A percentile compares a stretch with the other conserved stretches of the same genome.
These are phyloP conservation scores for Falco concolor DNA, from an alignment of 2,797 vertebrate genomes.

Conservation along the genomic window DNA sequence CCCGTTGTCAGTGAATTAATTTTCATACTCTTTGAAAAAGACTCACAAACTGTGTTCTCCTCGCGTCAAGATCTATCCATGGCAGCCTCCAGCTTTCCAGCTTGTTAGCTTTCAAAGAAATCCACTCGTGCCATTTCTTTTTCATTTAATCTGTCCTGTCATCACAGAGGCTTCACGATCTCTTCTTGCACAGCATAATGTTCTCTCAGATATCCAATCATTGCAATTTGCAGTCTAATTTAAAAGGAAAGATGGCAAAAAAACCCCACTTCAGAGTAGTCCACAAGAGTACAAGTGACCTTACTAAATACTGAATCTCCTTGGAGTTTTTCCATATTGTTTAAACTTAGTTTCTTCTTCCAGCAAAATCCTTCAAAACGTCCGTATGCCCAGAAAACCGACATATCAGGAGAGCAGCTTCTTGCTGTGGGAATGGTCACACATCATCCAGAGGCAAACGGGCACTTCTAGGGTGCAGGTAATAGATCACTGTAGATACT, in stretches of 20 bases:
- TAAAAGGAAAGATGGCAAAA: not conserved
- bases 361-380: not conserved
- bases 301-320: not conserved
- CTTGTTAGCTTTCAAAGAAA: not conserved
- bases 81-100: not conserved
- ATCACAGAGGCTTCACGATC: not conserved
- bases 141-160: not conserved
- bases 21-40: not conserved
- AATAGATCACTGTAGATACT: not conserved
- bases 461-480: not conserved
- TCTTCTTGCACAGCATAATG: not conserved
- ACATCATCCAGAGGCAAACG: accelerated
- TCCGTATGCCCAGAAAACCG: not conserved
- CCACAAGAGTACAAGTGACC: not conserved
- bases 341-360: not conserved
- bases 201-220: not conserved
- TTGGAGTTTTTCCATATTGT: not conserved
- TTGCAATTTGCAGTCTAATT: not conserved
- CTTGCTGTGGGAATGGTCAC: not conserved
- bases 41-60: not conserved
- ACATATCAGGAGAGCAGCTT: not conserved
- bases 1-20: not conserved
- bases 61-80: not conserved
- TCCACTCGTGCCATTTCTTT: not conserved
- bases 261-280: not conserved